Percentiles rank a stretch among this genome's conserved stretches.
Conservation (phyloP, 2,888 invertebrate species). For the Laothoe populi region DNA sequence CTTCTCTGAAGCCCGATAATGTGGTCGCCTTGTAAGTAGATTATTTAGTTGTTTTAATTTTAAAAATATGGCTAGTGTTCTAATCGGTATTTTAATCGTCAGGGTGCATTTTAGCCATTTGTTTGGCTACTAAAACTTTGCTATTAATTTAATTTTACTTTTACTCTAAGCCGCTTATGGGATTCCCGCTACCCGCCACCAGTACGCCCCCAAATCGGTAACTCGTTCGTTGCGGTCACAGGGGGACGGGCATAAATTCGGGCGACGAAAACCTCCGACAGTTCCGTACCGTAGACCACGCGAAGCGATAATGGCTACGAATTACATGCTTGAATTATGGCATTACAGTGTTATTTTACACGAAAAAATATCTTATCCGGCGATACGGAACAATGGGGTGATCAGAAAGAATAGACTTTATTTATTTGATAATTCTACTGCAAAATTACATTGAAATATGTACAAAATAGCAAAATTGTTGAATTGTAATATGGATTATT, state of each 20-base stretch:
- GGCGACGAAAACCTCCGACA: slow-evolving; percentile 56
- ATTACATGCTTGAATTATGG: slow-evolving; percentile 54
- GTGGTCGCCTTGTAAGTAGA: too few species aligned
- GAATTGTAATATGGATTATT: too few species aligned
- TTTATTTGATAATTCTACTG: not conserved
- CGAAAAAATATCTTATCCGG: slow-evolving; percentile 19
- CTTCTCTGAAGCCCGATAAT: too few species aligned
- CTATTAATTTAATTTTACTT: slow-evolving; percentile 29
- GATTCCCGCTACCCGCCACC: not conserved
- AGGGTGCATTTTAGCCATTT: too few species aligned
- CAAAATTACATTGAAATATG: too few species aligned
- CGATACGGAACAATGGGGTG: slow-evolving; percentile 10
- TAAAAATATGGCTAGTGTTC: too few species aligned
- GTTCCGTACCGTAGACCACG: slow-evolving; percentile 51
- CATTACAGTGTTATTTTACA: slow-evolving; percentile 26
- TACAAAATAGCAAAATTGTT: too few species aligned
- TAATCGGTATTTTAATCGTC: too few species aligned
- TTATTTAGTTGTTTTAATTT: too few species aligned
- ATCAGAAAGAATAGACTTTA: not conserved
- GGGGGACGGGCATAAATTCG: slow-evolving; percentile 61
- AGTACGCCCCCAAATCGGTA: not conserved
- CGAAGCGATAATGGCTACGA: slow-evolving; percentile 57
- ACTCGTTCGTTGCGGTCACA: slow-evolving; percentile 52
- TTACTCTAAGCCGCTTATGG: slow-evolving; percentile 36
- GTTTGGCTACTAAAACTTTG: too few species aligned